Conservation (phyloP, 1,140 invertebrate species). For the Drosophila navojoa region DNA sequence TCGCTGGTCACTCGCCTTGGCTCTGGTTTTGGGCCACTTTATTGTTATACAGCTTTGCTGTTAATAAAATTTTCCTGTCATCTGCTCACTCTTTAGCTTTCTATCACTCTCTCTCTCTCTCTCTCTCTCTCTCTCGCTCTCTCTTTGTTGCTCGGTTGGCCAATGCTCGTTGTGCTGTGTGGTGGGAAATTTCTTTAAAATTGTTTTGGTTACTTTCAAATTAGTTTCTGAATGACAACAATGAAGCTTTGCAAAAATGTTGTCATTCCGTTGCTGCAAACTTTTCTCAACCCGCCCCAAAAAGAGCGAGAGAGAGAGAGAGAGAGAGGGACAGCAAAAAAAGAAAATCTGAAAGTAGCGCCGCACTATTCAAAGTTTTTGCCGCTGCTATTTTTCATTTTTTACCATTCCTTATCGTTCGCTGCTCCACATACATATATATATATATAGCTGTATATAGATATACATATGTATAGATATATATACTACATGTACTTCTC, state of each 20-base stretch:
- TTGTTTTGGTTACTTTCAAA: slow-evolving; percentile 84
- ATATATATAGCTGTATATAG: slow-evolving; percentile 14
- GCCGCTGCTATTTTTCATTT: slow-evolving; percentile 68
- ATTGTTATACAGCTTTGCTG: slow-evolving; percentile 77
- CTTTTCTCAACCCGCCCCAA: slow-evolving; percentile 54
- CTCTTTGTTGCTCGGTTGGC: slow-evolving; percentile 5
- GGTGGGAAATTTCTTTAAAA: slow-evolving; percentile 83
- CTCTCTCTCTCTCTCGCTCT: slow-evolving; percentile 5
- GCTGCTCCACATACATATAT: slow-evolving; percentile 38
- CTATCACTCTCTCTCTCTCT: slow-evolving; percentile 1
- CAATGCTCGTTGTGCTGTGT: slow-evolving; percentile 48
- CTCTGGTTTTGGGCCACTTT: slow-evolving; percentile 41
- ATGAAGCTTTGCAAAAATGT: slow-evolving; percentile 83
- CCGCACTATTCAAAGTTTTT: slow-evolving; percentile 75
- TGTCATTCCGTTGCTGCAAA: slow-evolving; percentile 81
- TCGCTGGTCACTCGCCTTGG: slow-evolving; percentile 28
- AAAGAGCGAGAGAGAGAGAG: not conserved
- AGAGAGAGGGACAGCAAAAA: not conserved
- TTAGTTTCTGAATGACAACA: slow-evolving; percentile 84
- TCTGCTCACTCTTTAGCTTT: slow-evolving; percentile 33
- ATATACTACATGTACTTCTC: slow-evolving; percentile 45
- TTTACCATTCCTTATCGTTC: slow-evolving; percentile 51
- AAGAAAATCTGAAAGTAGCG: slow-evolving; percentile 24
- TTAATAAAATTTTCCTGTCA: slow-evolving; percentile 82
- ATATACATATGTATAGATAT: slow-evolving; percentile 28